Conservation (phyloP, 2,888 invertebrate genomes). For the Prostheceraeus crozeri region DNA sequence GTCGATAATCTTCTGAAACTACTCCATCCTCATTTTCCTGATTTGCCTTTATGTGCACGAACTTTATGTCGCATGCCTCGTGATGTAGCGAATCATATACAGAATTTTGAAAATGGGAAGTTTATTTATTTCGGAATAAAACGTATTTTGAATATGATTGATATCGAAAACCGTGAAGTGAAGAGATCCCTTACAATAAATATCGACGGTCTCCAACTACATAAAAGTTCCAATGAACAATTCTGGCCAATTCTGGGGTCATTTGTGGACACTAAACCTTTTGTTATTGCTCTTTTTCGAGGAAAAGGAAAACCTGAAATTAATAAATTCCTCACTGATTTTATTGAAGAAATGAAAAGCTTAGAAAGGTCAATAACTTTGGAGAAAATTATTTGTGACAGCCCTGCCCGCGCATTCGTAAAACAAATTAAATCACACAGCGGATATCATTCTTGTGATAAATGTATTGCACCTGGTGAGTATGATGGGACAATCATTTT, state of each 20-base stretch:
- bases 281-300: slow-evolving; percentile 12
- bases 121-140: slow-evolving; percentile 20
- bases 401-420: slow-evolving; percentile 32
- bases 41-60: background rate
- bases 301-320: slow-evolving; percentile 16
- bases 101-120: background rate
- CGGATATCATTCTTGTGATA: slow-evolving; percentile 41
- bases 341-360: slow-evolving; percentile 16
- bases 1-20: background rate
- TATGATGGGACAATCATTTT: slow-evolving; percentile 31
- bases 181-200: background rate
- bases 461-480: slow-evolving; percentile 36
- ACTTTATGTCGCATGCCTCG: too few relatives aligned
- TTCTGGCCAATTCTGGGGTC: slow-evolving; percentile 28
- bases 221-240: background rate
- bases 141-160: too few relatives aligned
- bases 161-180: background rate
- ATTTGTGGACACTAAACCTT: slow-evolving; percentile 1
- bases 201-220: slow-evolving; percentile 1
- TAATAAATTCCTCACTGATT: background rate
- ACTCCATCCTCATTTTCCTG: background rate
- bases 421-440: slow-evolving; percentile 33
- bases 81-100: too few relatives aligned
- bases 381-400: slow-evolving; percentile 11
- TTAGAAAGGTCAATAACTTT: background rate